Evolutionary conservation across 2,888 invertebrate genomes (phyloP).

Genomic region (Allygus modestus): DNA sequence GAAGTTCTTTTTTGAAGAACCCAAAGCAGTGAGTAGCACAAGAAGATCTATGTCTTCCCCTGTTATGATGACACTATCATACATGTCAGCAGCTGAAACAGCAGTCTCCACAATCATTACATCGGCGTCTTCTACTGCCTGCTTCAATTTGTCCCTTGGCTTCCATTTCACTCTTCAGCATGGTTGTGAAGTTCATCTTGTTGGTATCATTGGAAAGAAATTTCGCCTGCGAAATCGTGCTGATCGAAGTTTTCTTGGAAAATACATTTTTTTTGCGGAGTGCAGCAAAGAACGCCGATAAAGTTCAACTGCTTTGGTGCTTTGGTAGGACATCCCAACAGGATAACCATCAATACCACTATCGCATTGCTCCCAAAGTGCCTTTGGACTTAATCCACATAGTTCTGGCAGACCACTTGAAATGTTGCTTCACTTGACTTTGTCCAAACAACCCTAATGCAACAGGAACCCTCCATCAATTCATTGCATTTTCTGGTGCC

Average conservation of each 20-base stretch:
- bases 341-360: too few relatives aligned
- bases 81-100: too few relatives aligned
- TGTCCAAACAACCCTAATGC: conserved; percentile 69
- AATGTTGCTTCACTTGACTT: conserved; percentile 16
- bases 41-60: conserved; percentile 70
- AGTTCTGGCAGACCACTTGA: too few relatives aligned
- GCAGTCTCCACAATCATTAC: too few relatives aligned
- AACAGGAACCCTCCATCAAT: conserved; percentile 70
- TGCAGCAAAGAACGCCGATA: conserved; percentile 39
- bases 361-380: too few relatives aligned
- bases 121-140: too few relatives aligned
- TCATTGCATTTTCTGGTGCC: too few relatives aligned
- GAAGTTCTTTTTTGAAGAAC: background rate
- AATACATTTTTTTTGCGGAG: conserved; percentile 50
- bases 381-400: too few relatives aligned
- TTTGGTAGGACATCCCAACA: too few relatives aligned
- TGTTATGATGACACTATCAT: conserved; percentile 56
- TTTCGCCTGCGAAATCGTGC: too few relatives aligned
- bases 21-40: conserved; percentile 66
- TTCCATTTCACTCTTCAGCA: too few relatives aligned
- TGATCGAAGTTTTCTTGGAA: conserved; percentile 65
- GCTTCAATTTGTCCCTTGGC: conserved; percentile 58
- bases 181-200: conserved; percentile 51
- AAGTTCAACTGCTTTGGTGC: background rate
- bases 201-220: conserved; percentile 60